phyloP scores from a whole-genome alignment of 2,797 vertebrate genomes.

The Gallinago solitaria region DNA sequence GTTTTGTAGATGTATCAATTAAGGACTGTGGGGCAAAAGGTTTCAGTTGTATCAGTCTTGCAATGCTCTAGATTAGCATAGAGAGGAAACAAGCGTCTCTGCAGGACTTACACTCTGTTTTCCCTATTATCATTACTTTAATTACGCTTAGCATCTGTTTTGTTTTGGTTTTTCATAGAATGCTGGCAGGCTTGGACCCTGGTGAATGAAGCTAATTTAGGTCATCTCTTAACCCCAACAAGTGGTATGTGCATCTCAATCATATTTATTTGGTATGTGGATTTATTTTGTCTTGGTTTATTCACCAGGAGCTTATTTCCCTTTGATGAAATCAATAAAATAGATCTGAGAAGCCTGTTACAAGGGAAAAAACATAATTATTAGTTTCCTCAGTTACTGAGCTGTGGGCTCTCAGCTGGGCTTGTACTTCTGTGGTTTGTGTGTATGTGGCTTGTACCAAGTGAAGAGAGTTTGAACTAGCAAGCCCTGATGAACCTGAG shows the following conservation, averaged over 20 bases:
- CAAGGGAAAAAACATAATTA: neutral
- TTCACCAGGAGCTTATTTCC: neutral
- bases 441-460: neutral
- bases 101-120: neutral
- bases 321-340: neutral
- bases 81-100: neutral
- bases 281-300: slow-evolving; percentile 2
- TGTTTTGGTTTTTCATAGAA: slow-evolving; percentile 63
- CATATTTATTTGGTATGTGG: neutral
- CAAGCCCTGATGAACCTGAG: neutral
- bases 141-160: neutral
- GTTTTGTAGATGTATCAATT: neutral
- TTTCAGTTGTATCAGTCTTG: neutral
- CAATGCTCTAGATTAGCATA: neutral
- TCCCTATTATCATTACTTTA: neutral
- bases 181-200: slow-evolving; percentile 76
- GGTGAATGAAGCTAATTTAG: slow-evolving; percentile 70
- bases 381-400: neutral
- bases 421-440: neutral
- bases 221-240: slow-evolving; percentile 34
- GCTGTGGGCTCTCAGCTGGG: neutral
- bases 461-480: neutral
- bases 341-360: neutral
- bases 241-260: slow-evolving; percentile 65
- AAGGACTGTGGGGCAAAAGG: neutral